Evolutionary conservation across 2,888 invertebrate genomes (phyloP).

Genomic region (Tenthredo amoena): DNA sequence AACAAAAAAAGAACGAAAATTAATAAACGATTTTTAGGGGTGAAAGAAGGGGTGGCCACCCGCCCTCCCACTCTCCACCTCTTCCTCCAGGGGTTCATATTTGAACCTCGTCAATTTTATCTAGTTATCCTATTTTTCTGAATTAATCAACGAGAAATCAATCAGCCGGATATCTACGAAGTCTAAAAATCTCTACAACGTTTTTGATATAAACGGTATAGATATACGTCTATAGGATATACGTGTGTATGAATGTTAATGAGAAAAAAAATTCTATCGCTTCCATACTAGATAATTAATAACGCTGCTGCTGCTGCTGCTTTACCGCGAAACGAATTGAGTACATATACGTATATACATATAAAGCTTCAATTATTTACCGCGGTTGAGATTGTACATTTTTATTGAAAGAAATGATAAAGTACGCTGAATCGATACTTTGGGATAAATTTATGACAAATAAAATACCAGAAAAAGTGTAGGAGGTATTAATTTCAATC

Average conservation of each 20-base stretch:
- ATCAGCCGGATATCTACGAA: background rate
- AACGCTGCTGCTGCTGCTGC: background rate
- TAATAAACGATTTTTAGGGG: background rate
- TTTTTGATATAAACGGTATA: background rate
- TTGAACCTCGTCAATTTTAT: background rate
- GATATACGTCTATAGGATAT: background rate
- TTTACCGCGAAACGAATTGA: background rate
- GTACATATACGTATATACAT: background rate
- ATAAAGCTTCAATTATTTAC: background rate
- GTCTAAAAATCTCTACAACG: background rate
- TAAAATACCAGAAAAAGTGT: background rate
- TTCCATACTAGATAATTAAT: background rate
- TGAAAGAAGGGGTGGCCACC: slow-evolving; percentile 2
- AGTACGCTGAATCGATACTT: background rate
- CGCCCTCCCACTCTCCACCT: background rate
- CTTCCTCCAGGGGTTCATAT: background rate
- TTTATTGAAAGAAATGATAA: background rate
- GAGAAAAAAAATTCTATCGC: background rate
- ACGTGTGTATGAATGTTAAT: background rate
- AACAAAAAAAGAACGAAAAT: background rate
- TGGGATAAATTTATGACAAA: background rate
- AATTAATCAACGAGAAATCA: background rate
- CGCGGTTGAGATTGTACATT: background rate
- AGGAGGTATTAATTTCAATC: background rate
- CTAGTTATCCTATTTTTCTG: background rate